Conservation (phyloP, 2,888 invertebrate genomes). For the Patella pellucida region DNA sequence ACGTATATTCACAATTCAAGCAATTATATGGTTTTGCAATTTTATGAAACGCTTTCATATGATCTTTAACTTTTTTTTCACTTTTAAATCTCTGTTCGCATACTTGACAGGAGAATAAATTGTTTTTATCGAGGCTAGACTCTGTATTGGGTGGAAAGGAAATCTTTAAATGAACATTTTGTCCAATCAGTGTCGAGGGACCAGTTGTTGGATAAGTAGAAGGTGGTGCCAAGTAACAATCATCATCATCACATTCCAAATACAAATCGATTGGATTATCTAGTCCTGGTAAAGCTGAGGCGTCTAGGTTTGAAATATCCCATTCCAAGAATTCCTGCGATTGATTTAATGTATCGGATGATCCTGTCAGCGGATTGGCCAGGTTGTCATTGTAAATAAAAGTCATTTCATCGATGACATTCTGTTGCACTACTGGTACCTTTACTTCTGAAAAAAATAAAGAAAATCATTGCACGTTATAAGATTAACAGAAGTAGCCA, state of each 20-base stretch:
- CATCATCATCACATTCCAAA: slow-evolving; percentile 45
- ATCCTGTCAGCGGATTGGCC: background rate
- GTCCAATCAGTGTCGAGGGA: slow-evolving; percentile 25
- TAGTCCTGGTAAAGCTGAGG: slow-evolving; percentile 12
- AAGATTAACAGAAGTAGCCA: too few relatives aligned
- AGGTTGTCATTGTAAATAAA: slow-evolving; percentile 5
- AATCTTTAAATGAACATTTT: slow-evolving; percentile 35
- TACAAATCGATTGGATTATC: slow-evolving; percentile 28
- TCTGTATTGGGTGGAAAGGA: slow-evolving; percentile 28
- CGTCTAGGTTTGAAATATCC: background rate
- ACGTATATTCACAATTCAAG: slow-evolving; percentile 23
- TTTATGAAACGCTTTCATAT: slow-evolving; percentile 29
- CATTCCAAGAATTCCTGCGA: background rate
- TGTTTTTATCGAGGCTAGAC: background rate
- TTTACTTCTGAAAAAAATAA: too few relatives aligned
- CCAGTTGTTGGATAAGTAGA: background rate
- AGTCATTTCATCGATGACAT: background rate
- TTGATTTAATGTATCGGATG: background rate
- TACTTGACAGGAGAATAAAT: slow-evolving; percentile 20
- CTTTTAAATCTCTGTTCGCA: slow-evolving; percentile 31
- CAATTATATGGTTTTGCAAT: slow-evolving; percentile 26
- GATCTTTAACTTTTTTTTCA: slow-evolving; percentile 31
- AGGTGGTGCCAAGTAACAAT: slow-evolving; percentile 21
- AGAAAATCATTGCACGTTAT: too few relatives aligned
- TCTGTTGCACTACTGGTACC: background rate